phyloP scores from a whole-genome alignment of 1,140 invertebrate genomes.

The Dendrolimus punctatus region DNA sequence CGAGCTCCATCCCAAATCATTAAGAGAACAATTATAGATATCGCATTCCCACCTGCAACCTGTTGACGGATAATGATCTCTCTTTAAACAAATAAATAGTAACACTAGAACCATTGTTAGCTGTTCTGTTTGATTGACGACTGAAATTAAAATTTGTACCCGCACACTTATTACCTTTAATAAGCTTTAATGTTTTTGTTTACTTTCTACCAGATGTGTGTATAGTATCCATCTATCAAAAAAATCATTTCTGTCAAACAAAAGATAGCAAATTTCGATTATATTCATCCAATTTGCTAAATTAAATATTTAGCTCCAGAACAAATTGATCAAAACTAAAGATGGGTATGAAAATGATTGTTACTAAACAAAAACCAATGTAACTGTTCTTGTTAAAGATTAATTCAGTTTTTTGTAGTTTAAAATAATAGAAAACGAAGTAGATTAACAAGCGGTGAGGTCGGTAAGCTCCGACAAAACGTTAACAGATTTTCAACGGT shows the following conservation, averaged over 20 bases:
- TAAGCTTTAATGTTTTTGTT: not conserved
- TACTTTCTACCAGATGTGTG: too few species aligned
- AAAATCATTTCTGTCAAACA: too few species aligned
- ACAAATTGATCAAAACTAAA: constrained; percentile 20
- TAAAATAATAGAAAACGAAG: constrained; percentile 41
- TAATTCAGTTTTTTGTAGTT: constrained; percentile 47
- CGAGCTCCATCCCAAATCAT: constrained; percentile 61
- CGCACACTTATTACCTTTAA: constrained; percentile 8
- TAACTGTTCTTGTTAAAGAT: constrained; percentile 48
- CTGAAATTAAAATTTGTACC: constrained; percentile 17
- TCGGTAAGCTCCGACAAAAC: constrained; percentile 50
- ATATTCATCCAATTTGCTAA: too few species aligned
- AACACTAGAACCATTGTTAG: constrained; percentile 27
- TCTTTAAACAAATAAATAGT: constrained; percentile 57
- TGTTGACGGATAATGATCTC: constrained; percentile 65
- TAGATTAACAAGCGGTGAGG: constrained; percentile 43
- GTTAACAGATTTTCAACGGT: constrained; percentile 58
- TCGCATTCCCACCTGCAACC: constrained; percentile 66
- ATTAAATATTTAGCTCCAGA: not conserved
- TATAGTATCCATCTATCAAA: too few species aligned
- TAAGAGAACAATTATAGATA: constrained; percentile 71
- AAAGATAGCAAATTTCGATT: too few species aligned
- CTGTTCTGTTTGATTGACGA: constrained; percentile 16
- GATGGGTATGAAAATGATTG: constrained; percentile 21
- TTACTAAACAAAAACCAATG: constrained; percentile 51